These are phyloP conservation scores for Mellivora capensis DNA, from an alignment of 2,113 vertebrate species.

Conservation along the genomic window DNA sequence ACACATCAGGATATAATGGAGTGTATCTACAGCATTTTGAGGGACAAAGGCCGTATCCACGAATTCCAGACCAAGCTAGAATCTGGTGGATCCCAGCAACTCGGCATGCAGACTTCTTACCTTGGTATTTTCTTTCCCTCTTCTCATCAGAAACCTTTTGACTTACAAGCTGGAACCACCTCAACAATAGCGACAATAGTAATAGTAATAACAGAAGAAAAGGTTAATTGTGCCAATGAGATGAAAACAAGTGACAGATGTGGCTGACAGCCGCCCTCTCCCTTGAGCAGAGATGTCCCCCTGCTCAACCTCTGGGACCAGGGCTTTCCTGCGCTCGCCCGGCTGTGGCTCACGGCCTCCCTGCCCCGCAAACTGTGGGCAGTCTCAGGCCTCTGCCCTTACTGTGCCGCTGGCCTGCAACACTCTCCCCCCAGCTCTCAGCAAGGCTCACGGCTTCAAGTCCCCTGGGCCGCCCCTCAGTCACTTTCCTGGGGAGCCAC, in stretches of 20 bases:
- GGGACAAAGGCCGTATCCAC: neutral
- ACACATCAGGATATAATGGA: no score
- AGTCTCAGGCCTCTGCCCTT: neutral
- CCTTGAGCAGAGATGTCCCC: neutral
- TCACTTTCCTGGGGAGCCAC: neutral
- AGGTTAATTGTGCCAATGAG: no score
- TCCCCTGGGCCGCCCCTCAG: neutral
- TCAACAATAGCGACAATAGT: neutral
- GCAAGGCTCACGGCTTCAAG: no score
- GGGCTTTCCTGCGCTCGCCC: neutral
- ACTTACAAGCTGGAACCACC: neutral
- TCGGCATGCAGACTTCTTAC: neutral
- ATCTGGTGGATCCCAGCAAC: no score
- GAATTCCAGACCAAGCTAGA: neutral
- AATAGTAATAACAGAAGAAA: no score
- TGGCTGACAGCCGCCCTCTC: no score
- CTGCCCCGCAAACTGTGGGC: neutral
- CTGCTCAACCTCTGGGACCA: neutral
- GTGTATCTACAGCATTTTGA: accelerated
- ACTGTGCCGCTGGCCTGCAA: neutral
- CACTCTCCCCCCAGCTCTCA: no score
- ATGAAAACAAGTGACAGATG: neutral
- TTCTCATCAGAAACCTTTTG: neutral
- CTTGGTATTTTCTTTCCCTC: no score
- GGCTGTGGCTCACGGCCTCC: neutral